These are phyloP conservation scores for Syngnathus typhle DNA, from an alignment of 2,113 vertebrate species.

Conservation along the genomic window DNA sequence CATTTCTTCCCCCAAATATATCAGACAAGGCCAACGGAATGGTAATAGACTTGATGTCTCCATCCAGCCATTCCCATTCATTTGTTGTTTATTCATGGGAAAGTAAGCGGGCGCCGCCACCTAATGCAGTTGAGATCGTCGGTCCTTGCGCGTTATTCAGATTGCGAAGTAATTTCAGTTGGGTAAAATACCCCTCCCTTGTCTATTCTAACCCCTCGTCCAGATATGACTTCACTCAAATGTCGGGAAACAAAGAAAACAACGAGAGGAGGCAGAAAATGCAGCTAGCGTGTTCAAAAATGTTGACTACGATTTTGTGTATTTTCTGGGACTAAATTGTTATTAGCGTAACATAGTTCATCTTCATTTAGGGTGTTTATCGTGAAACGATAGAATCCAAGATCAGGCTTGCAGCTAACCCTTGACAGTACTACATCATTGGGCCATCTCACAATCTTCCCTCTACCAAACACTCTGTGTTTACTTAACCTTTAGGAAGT, in stretches of 20 bases:
- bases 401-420: not conserved
- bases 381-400: not conserved
- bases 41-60: constrained; percentile 58
- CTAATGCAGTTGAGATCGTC: constrained; percentile 47
- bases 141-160: constrained; percentile 39
- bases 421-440: not conserved
- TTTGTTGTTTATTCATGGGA: constrained; percentile 67
- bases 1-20: constrained; percentile 44
- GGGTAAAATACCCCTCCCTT: constrained; percentile 30
- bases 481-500: constrained; percentile 75
- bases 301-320: not conserved
- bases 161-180: constrained; percentile 21
- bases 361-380: not conserved
- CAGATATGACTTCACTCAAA: constrained; percentile 33
- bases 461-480: constrained; percentile 48
- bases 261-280: not conserved
- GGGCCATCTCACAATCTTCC: constrained; percentile 9
- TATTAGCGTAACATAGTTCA: not conserved
- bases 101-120: constrained; percentile 43
- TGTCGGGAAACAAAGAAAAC: constrained; percentile 1
- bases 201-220: not conserved
- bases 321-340: not conserved
- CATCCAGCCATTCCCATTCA: constrained; percentile 41
- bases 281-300: not conserved
- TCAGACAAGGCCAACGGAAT: constrained; percentile 37